Percentiles rank a stretch among this genome's conserved stretches.
Evolutionary conservation across 37 sponge, comb jelly and placozoan species (phyloP).

Genomic region (Mnemiopsis leidyi): DNA sequence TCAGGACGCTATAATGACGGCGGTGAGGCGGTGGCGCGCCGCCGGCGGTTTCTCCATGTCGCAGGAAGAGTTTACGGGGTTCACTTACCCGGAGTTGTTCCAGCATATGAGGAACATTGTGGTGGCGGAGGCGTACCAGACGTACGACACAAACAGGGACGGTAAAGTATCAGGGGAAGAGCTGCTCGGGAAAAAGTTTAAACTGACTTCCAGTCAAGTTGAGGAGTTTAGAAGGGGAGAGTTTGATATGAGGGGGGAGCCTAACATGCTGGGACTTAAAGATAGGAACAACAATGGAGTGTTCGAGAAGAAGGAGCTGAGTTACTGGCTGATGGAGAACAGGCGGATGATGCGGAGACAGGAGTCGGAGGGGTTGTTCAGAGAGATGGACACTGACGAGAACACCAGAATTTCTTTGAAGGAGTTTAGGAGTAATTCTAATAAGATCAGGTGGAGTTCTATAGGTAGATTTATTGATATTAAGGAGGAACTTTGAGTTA

Average conservation of each 20-base stretch:
- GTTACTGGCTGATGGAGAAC: slow-evolving; percentile 63
- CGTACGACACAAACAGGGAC: slow-evolving; percentile 34
- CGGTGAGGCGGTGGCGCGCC: slow-evolving; percentile 42
- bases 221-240: neutral
- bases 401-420: neutral
- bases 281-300: neutral
- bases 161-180: neutral
- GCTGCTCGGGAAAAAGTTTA: neutral
- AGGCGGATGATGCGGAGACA: neutral
- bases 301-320: slow-evolving; percentile 3
- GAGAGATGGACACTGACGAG: neutral
- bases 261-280: slow-evolving; percentile 15
- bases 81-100: slow-evolving; percentile 47
- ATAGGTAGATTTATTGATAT: neutral
- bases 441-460: neutral
- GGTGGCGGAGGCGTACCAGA: neutral
- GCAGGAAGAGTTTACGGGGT: slow-evolving; percentile 21
- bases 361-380: neutral
- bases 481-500: neutral
- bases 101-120: slow-evolving; percentile 19
- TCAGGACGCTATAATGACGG: neutral
- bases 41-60: neutral
- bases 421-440: neutral
- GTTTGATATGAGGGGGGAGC: neutral
- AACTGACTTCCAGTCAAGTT: neutral